Conservation (phyloP, 1,140 invertebrate species). For the Venturia canescens region DNA sequence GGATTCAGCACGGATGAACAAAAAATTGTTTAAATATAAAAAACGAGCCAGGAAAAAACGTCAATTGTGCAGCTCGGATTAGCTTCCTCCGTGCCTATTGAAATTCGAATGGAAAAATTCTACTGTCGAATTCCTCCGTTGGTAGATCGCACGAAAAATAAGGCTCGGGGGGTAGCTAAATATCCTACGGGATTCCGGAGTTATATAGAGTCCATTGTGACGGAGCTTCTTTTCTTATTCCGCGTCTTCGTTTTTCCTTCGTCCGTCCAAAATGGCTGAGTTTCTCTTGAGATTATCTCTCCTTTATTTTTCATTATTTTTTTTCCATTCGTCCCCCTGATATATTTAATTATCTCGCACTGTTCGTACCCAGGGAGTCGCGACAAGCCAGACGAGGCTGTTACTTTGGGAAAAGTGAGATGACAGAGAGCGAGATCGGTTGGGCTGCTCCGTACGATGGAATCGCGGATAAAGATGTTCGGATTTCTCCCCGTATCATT, state of each 20-base stretch:
- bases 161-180: background rate
- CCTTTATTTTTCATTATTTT: constrained; percentile 2
- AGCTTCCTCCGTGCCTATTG: too few relatives aligned
- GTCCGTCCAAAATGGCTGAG: constrained; percentile 17
- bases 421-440: background rate
- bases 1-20: too few relatives aligned
- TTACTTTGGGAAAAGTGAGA: constrained; percentile 22
- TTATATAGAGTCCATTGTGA: background rate
- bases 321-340: background rate
- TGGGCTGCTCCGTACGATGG: background rate
- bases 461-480: constrained; percentile 1
- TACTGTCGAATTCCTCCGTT: too few relatives aligned
- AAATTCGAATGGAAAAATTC: too few relatives aligned
- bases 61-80: too few relatives aligned
- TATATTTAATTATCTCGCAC: constrained; percentile 27
- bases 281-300: background rate
- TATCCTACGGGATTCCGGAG: background rate
- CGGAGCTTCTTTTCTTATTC: constrained; percentile 1
- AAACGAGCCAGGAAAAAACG: too few relatives aligned
- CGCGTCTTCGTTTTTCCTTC: constrained; percentile 13
- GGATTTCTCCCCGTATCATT: background rate
- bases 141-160: background rate
- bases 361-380: background rate
- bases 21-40: too few relatives aligned
- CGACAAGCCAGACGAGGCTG: constrained; percentile 1